phyloP scores from a whole-genome alignment of 2,888 invertebrate species.

The Branchinecta sandiegonensis region DNA sequence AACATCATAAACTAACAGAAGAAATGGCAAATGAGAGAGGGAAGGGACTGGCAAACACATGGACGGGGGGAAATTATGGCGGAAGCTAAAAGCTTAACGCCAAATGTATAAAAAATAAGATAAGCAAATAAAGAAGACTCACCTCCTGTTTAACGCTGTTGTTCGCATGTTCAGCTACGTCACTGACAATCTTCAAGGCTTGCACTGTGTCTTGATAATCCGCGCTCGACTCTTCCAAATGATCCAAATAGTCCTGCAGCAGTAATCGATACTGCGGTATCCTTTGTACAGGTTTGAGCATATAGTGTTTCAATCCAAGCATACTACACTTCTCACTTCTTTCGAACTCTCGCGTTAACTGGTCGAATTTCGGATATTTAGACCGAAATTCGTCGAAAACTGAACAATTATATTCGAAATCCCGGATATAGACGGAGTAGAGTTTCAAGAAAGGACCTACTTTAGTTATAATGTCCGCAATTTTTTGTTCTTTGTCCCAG shows the following conservation, averaged over 20 bases:
- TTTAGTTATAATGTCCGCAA: slow-evolving; percentile 43
- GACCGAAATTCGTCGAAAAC: slow-evolving; percentile 39
- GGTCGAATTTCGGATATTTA: slow-evolving; percentile 38
- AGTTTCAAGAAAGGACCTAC: slow-evolving; percentile 46
- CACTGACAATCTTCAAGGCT: slow-evolving; percentile 42
- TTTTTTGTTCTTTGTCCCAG: slow-evolving; percentile 37
- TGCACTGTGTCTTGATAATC: slow-evolving; percentile 46
- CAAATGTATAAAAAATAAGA: no score
- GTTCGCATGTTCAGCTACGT: slow-evolving; percentile 44
- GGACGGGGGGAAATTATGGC: no score
- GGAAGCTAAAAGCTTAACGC: no score
- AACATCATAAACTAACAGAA: no score
- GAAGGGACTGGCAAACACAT: no score
- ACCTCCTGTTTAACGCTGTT: slow-evolving; percentile 42
- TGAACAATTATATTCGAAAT: slow-evolving; percentile 39
- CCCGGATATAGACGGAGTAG: slow-evolving; percentile 42
- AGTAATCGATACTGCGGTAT: slow-evolving; percentile 50
- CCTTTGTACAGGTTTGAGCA: slow-evolving; percentile 51
- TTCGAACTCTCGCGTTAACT: slow-evolving; percentile 40
- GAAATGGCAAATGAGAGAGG: no score
- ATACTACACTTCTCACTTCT: slow-evolving; percentile 37
- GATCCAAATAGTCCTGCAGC: slow-evolving; percentile 45
- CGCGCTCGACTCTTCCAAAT: slow-evolving; percentile 37
- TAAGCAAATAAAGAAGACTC: slow-evolving; percentile 29
- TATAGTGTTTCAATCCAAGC: slow-evolving; percentile 45